Evolutionary conservation across 1,140 invertebrate genomes (phyloP).

Genomic region (Leptopilina boulardi): DNA sequence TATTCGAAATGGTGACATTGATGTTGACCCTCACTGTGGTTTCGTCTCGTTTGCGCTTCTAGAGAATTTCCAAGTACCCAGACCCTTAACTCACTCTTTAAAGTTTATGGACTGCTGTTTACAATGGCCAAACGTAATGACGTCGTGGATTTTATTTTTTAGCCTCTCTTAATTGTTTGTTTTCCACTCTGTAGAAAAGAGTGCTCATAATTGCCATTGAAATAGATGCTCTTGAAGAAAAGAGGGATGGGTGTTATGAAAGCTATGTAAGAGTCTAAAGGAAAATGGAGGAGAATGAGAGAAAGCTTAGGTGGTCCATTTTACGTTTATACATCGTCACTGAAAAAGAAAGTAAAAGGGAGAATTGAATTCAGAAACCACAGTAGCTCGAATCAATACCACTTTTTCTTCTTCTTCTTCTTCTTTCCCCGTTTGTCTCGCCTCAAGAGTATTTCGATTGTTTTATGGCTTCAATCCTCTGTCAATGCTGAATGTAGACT

Average conservation of each 20-base stretch:
- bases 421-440: constrained; percentile 41
- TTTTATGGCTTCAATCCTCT: constrained; percentile 52
- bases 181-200: constrained; percentile 47
- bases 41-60: not conserved
- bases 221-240: constrained; percentile 36
- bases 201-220: constrained; percentile 44
- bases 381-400: constrained; percentile 38
- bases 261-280: constrained; percentile 29
- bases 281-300: constrained; percentile 50
- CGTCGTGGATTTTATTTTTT: constrained; percentile 57
- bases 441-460: constrained; percentile 46
- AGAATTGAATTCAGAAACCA: constrained; percentile 38
- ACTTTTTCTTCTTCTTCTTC: too few relatives aligned
- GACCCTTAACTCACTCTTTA: constrained; percentile 59
- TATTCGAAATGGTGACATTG: not conserved
- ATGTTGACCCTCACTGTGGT: not conserved
- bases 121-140: constrained; percentile 61
- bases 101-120: constrained; percentile 59
- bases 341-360: constrained; percentile 9
- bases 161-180: constrained; percentile 62
- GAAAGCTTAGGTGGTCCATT: constrained; percentile 42
- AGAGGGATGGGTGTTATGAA: constrained; percentile 18
- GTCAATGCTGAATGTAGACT: constrained; percentile 33
- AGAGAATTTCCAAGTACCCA: not conserved
- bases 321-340: constrained; percentile 52